Base-by-base conservation (phyloP, 2,888 invertebrate genomes). In the Temnothorax rugatulus region DNA sequence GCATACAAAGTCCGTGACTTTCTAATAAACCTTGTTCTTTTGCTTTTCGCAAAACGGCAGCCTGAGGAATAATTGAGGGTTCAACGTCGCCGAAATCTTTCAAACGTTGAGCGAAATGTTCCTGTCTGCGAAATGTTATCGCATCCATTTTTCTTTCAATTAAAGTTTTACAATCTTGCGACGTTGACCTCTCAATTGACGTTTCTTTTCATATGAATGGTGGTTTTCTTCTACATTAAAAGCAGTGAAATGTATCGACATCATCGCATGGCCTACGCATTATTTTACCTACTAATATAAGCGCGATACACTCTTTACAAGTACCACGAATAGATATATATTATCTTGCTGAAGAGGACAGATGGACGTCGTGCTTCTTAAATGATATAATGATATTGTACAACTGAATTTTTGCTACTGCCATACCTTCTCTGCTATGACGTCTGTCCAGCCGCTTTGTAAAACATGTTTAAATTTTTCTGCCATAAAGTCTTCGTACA, bases 21-120 rank as follows among this genome's bases (percentile, higher is more conserved):
- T 86, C 83, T 1, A 85, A 64, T 57, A 88, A 59, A 50, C 69
- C 79, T 4, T 89, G 82, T 63, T 89, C 84, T 66, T 88, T 89
- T 44, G 84, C 85, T 75, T 88, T 88, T 0, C 84, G 84, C 11
- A 85, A 38, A 11, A 69, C 64, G 5, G 75, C 57, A 66, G 75
- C 64, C 11, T 57, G 44, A 3, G 85, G 84, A 7, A 88, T 13
- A 13, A 85, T 86, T 15, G 83, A 44, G 7, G 63, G 83, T 61
- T 87, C 71, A 73, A 76, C 69, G 11, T 73, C 73, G 8, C 73
- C 85, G n/a, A 89, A 86, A 75, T 79, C 13, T 57, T 86, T 88
- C 25, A 86, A 29, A 52, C 73, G 44, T 34, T 79, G 69, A 4
- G 86, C 81, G n/a, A n/a, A n/a, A n/a, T n/a, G n/a, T 57, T 73